A percentile compares a stretch with the other conserved stretches of the same genome.
Conservation (phyloP, 2,888 invertebrate genomes). For the Andricus curvator region DNA sequence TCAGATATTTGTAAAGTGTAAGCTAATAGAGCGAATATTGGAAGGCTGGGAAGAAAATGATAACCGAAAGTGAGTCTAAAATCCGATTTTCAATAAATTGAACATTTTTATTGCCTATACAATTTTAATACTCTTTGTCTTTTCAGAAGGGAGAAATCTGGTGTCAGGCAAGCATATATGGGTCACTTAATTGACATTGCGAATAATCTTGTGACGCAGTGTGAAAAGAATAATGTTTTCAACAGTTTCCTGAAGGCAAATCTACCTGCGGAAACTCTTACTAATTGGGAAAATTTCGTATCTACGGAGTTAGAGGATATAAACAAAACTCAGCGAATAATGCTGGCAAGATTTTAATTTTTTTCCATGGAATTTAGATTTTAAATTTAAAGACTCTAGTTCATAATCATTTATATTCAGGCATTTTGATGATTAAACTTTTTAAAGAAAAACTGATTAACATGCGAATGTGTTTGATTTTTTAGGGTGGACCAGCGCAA, state of each 20-base stretch:
- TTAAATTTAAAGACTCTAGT: neutral
- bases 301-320: constrained; percentile 68
- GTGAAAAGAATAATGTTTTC: constrained; percentile 81
- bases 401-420: too few species aligned
- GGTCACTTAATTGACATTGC: constrained; percentile 84
- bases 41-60: constrained; percentile 91
- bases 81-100: neutral
- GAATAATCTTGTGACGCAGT: constrained; percentile 80
- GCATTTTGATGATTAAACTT: neutral
- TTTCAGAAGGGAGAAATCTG: constrained; percentile 79
- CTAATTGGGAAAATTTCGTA: constrained; percentile 70
- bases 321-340: constrained; percentile 71
- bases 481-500: constrained; percentile 52
- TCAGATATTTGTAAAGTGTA: constrained; percentile 89
- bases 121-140: neutral
- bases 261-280: constrained; percentile 77
- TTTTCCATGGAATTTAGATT: neutral
- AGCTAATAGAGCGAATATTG: constrained; percentile 88
- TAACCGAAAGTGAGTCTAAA: constrained; percentile 84
- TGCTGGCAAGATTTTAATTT: constrained; percentile 63
- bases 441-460: neutral
- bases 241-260: constrained; percentile 80
- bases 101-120: neutral
- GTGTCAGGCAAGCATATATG: constrained; percentile 83
- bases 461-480: constrained; percentile 6